These are phyloP conservation scores for Myiozetetes cayanensis DNA, from an alignment of 2,113 vertebrate genomes.

Conservation along the genomic window DNA sequence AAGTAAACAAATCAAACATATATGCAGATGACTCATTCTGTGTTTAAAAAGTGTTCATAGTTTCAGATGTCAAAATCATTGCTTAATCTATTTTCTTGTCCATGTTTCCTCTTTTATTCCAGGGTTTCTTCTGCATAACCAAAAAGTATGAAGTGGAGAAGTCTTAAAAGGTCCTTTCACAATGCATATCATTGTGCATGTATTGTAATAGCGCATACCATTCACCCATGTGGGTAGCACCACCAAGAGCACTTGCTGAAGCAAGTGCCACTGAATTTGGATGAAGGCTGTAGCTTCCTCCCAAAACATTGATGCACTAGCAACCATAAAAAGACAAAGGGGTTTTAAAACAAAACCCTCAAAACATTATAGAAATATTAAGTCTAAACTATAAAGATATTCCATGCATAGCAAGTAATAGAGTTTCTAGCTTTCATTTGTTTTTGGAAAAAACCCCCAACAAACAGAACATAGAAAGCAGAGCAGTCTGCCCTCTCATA, in stretches of 20 bases:
- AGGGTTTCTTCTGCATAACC: conserved; percentile 62
- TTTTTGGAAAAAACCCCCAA: background rate
- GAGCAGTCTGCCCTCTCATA: background rate
- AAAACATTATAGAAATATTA: background rate
- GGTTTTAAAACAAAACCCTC: background rate
- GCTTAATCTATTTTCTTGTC: conserved; percentile 60
- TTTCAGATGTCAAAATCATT: conserved; percentile 62
- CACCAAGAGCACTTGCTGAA: background rate
- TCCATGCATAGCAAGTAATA: background rate
- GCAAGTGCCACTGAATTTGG: background rate
- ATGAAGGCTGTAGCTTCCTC: background rate
- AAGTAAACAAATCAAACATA: conserved; percentile 59
- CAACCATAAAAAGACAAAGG: background rate
- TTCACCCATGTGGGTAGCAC: background rate
- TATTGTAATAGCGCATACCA: background rate
- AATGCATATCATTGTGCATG: background rate
- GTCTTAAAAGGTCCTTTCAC: conserved; percentile 31
- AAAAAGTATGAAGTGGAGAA: conserved; percentile 55
- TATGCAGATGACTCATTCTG: conserved; percentile 48
- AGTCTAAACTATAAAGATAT: background rate
- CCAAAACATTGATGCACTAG: background rate
- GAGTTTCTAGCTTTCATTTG: background rate
- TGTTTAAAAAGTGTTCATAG: conserved; percentile 66
- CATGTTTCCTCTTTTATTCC: conserved; percentile 53
- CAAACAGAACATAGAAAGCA: background rate